Evolutionary conservation across 2,888 invertebrate genomes (phyloP).

Genomic region (Drosophila meridiana): DNA sequence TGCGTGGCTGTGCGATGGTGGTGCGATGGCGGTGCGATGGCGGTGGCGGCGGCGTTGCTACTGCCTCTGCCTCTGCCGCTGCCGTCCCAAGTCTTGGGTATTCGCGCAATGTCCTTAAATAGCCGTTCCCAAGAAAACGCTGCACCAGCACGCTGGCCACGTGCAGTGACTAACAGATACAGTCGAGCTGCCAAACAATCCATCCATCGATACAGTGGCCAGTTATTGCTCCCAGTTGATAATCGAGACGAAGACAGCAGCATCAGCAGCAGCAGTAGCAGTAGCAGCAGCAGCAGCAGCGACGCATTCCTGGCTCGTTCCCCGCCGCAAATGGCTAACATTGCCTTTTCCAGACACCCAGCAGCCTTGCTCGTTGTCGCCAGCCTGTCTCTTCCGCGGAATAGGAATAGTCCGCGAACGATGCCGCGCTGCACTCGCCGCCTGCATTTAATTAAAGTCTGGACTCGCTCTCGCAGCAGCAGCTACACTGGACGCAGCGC

Average conservation of each 20-base stretch:
- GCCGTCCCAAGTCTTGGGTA: slow-evolving; percentile 49
- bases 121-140: slow-evolving; percentile 75
- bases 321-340: slow-evolving; percentile 76
- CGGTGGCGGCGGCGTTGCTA: slow-evolving; percentile 23
- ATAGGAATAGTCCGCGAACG: slow-evolving; percentile 58
- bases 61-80: background rate
- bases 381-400: slow-evolving; percentile 82
- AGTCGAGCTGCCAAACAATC: slow-evolving; percentile 55
- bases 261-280: background rate
- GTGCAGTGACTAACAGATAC: slow-evolving; percentile 82
- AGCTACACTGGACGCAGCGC: slow-evolving; percentile 15
- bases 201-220: slow-evolving; percentile 69
- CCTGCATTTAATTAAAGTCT: slow-evolving; percentile 79
- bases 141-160: slow-evolving; percentile 66
- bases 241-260: slow-evolving; percentile 53
- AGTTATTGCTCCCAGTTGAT: slow-evolving; percentile 79
- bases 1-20: slow-evolving; percentile 65
- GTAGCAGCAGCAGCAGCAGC: slow-evolving; percentile 44
- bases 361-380: slow-evolving; percentile 66
- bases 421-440: slow-evolving; percentile 12
- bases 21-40: slow-evolving; percentile 47
- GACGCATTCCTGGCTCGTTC: slow-evolving; percentile 74
- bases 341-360: slow-evolving; percentile 71
- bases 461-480: slow-evolving; percentile 4
- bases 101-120: slow-evolving; percentile 80